Evolutionary conservation across 2,888 invertebrate genomes (phyloP).

Genomic region (Stegana nigrithorax): DNA sequence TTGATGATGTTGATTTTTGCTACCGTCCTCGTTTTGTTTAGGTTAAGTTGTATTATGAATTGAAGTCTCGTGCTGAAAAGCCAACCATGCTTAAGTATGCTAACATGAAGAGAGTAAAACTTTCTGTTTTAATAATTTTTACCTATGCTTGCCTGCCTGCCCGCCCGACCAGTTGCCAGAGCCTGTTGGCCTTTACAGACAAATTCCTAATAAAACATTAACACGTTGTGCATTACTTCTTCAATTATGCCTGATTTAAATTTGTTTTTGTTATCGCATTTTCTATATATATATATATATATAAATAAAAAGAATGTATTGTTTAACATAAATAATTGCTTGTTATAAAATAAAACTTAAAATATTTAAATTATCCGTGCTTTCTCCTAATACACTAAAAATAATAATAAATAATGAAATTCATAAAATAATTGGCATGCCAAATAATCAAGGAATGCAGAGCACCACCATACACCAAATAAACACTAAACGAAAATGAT

Average conservation of each 20-base stretch:
- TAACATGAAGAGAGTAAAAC: too few relatives aligned
- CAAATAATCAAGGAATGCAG: constrained; percentile 12
- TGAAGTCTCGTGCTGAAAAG: too few relatives aligned
- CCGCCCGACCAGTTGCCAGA: neutral
- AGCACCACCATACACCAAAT: constrained; percentile 6
- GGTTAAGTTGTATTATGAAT: too few relatives aligned
- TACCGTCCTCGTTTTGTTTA: too few relatives aligned
- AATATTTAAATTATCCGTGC: too few relatives aligned
- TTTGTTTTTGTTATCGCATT: too few relatives aligned
- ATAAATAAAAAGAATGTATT: constrained; percentile 13
- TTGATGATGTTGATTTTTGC: too few relatives aligned
- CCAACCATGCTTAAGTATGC: too few relatives aligned
- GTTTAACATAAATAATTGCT: neutral
- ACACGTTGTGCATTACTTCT: too few relatives aligned
- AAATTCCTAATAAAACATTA: neutral
- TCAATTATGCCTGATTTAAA: too few relatives aligned
- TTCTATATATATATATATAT: too few relatives aligned
- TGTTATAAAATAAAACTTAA: neutral
- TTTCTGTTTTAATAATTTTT: neutral
- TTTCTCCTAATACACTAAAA: neutral
- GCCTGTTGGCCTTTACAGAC: neutral
- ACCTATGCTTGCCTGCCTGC: constrained; percentile 1
- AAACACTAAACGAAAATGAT: constrained; percentile 15
- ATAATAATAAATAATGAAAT: too few relatives aligned
- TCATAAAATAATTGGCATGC: constrained; percentile 16